Conservation (phyloP, 2,888 invertebrate genomes). For the Pollenia griseotomentosa region DNA sequence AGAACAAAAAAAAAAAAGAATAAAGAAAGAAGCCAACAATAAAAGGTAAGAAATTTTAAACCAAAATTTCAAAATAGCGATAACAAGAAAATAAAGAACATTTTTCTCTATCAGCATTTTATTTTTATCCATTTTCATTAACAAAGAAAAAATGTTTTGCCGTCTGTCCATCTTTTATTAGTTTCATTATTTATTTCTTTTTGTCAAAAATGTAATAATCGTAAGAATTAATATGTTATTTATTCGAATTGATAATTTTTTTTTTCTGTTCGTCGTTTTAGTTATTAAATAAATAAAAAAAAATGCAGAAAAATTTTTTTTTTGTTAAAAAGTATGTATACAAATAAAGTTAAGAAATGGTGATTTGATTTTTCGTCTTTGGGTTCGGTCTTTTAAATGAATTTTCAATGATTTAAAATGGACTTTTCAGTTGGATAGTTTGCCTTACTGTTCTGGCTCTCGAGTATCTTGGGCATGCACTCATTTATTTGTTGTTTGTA, state of each 20-base stretch:
- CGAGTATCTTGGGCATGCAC: constrained; percentile 2
- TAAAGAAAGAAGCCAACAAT: background rate
- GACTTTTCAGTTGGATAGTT: background rate
- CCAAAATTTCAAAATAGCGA: constrained; percentile 34
- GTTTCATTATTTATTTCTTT: constrained; percentile 25
- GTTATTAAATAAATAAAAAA: background rate
- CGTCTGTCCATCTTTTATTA: background rate
- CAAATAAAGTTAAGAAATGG: background rate
- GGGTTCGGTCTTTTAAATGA: background rate
- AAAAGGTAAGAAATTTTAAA: constrained; percentile 45
- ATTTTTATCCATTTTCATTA: background rate
- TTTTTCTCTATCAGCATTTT: constrained; percentile 42
- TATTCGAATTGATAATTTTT: constrained; percentile 24
- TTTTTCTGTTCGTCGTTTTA: background rate
- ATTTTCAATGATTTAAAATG: background rate
- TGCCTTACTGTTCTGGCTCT: constrained; percentile 2
- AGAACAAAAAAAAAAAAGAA: background rate
- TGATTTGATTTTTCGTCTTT: constrained; percentile 15
- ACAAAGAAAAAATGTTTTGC: background rate
- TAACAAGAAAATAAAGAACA: constrained; percentile 29
- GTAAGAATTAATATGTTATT: constrained; percentile 48
- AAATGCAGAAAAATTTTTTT: constrained; percentile 38
- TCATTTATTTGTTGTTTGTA: background rate
- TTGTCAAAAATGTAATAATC: constrained; percentile 35
- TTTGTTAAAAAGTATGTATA: constrained; percentile 14